These are phyloP conservation scores for Pristiophorus japonicus DNA, from an alignment of 2,113 vertebrate genomes.

Conservation along the genomic window DNA sequence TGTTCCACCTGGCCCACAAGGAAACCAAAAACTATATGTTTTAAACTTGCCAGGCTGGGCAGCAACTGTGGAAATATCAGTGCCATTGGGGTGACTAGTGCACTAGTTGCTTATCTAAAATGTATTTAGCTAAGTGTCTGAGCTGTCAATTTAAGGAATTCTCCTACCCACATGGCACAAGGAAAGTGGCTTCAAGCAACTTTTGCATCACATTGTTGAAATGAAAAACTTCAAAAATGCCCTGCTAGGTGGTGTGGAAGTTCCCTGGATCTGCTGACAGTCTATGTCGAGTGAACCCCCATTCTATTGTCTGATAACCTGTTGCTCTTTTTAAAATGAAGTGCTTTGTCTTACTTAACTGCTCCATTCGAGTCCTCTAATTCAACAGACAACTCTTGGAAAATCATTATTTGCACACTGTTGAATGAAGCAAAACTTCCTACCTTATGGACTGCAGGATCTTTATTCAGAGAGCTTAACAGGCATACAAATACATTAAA, in stretches of 20 bases:
- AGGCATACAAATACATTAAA: not conserved
- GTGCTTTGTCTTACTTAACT: not conserved
- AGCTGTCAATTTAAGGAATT: not conserved
- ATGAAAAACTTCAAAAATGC: not conserved
- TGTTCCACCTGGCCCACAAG: too few relatives aligned
- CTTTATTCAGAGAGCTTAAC: not conserved
- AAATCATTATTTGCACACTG: not conserved
- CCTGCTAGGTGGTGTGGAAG: not conserved
- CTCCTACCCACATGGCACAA: not conserved
- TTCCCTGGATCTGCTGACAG: not conserved
- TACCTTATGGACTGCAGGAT: not conserved
- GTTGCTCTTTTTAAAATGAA: not conserved
- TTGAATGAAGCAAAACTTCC: not conserved
- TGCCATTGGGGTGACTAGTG: too few relatives aligned
- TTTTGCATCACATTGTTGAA: not conserved
- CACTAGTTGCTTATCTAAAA: too few relatives aligned
- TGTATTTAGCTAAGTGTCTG: too few relatives aligned
- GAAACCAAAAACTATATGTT: too few relatives aligned
- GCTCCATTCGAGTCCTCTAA: not conserved
- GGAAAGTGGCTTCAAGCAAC: not conserved
- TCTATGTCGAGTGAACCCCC: too few relatives aligned
- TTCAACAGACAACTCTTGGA: not conserved
- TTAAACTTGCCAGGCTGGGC: too few relatives aligned
- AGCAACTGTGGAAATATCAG: too few relatives aligned
- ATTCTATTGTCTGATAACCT: not conserved